A percentile compares a stretch with the other conserved stretches of the same genome.
phyloP scores from a whole-genome alignment of 2,113 vertebrate species.

The Elephantulus edwardii region DNA sequence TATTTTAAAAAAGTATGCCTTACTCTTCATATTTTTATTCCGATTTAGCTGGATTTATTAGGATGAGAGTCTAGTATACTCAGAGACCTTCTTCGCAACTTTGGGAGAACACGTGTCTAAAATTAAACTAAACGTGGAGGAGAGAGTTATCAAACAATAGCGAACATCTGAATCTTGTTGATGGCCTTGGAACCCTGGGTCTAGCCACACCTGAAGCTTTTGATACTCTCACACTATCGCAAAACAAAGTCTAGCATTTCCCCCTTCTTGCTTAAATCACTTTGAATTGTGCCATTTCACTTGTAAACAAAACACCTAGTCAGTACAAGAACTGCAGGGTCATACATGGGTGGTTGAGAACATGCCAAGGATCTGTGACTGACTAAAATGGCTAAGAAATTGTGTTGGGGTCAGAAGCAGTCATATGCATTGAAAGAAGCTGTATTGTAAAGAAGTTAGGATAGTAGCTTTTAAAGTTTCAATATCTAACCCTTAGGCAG shows the following conservation, averaged over 20 bases:
- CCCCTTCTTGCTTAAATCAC: slow-evolving; percentile 12
- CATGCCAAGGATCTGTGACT: not conserved
- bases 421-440: not conserved
- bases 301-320: not conserved
- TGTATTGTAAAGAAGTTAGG: not conserved
- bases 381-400: not conserved
- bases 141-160: not conserved
- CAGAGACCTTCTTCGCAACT: not conserved
- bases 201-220: not conserved
- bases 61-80: not conserved
- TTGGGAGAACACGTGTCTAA: not conserved
- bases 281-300: not conserved
- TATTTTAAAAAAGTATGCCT: not conserved
- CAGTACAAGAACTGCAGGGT: not conserved
- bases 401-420: not conserved
- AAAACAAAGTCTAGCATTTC: not conserved
- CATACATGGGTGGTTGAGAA: not conserved
- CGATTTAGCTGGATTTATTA: not conserved
- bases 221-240: not conserved
- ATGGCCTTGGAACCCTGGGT: not conserved
- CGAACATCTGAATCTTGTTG: not conserved
- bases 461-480: not conserved
- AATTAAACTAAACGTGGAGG: not conserved
- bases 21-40: not conserved
- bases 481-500: not conserved